Base-by-base conservation (phyloP, 1,140 invertebrate species). In the Zophobas morio region DNA sequence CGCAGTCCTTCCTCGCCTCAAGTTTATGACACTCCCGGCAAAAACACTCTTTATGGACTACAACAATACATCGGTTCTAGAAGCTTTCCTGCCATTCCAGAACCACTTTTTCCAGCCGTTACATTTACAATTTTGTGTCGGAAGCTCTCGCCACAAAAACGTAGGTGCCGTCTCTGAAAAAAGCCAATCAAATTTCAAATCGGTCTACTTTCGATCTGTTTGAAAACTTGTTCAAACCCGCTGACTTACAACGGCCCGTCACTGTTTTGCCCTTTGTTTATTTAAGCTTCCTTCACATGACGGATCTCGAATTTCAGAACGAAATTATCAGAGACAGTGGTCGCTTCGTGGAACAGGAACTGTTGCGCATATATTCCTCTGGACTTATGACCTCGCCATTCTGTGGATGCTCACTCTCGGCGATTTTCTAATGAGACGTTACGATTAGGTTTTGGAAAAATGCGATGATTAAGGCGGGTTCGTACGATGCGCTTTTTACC, bases 141-240 rank as follows among this genome's bases (percentile, higher is more conserved):
- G 42, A 46, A 46, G 42, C 3, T 8, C 42, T 46, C 3, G 42
- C 42, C 3, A 46, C 42, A 46, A 46, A 46, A 46, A 46, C 42
- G 42, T 39, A 60, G 56, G 56, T 60, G 56, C 56, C 56, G 56
- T 6, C 35, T 6, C 56, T 34, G 33, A 60, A 60, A 60, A 60
- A 60, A 60, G 56, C 33, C 56, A 36, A 60, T 60, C 56, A 60
- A 60, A 60, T 60, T 60, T 60, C 20, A 60, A 60, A 36, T 60
- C 56, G 35, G 56, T 8, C 33, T 6, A 8, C 35, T 60, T 39
- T 60, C 32, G 20, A 20, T 32, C 54, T 57, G 54, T 57, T 57
- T 57, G 20, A 34, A 57, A 57, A 57, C 54, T 57, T 57, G 54
- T 57, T 34, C 33, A 60, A 60, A 60, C 33, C n/a, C 35, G 56